These are phyloP conservation scores for Drosophila auraria DNA, from an alignment of 1,140 invertebrate species.

Conservation along the genomic window DNA sequence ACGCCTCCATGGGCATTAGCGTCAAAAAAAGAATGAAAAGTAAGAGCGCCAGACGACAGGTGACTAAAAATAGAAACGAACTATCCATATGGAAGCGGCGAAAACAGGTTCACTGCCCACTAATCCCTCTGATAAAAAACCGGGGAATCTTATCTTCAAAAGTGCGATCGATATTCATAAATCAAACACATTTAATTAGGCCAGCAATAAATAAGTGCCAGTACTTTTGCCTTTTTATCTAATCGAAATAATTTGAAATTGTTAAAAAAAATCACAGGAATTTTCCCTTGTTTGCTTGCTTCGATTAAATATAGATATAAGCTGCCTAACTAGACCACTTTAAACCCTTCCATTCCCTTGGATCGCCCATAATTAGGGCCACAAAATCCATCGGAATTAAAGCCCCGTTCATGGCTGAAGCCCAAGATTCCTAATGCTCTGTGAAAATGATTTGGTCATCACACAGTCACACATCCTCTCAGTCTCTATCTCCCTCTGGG, in stretches of 20 bases:
- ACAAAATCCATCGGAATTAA: slow-evolving; percentile 22
- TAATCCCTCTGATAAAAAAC: slow-evolving; percentile 4
- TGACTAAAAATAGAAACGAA: slow-evolving; percentile 42
- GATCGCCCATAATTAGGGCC: slow-evolving; percentile 11
- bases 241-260: slow-evolving; percentile 1
- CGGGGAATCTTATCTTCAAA: slow-evolving; percentile 6
- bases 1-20: slow-evolving; percentile 47
- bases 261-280: slow-evolving; percentile 1
- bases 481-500: background rate
- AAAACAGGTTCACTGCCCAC: background rate
- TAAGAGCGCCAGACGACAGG: slow-evolving; percentile 17
- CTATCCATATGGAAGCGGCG: slow-evolving; percentile 34
- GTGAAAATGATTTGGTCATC: slow-evolving; percentile 27
- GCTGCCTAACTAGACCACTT: background rate
- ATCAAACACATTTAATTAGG: slow-evolving; percentile 19
- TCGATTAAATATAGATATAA: background rate
- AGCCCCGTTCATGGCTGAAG: slow-evolving; percentile 14
- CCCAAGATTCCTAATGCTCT: slow-evolving; percentile 24
- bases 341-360: background rate
- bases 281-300: too few species aligned
- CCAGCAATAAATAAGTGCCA: background rate
- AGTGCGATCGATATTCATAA: slow-evolving; percentile 15
- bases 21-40: slow-evolving; percentile 23
- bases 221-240: slow-evolving; percentile 16
- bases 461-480: background rate